Evolutionary conservation across 2,113 vertebrate species (phyloP).

Genomic region (Vidua chalybeata): DNA sequence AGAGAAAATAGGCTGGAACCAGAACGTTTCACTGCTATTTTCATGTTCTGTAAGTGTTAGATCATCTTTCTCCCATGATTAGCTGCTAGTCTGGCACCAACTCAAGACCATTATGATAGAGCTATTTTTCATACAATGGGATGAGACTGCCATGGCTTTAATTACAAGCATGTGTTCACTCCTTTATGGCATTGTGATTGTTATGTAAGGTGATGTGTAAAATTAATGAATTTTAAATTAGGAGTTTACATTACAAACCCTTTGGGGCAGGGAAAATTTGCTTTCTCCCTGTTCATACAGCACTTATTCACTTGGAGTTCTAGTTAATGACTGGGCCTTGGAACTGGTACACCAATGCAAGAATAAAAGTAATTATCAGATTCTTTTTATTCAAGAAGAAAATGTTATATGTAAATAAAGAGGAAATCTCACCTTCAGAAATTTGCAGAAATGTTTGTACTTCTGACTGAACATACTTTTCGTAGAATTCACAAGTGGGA

Average conservation of each 20-base stretch:
- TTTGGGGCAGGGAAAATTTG: not conserved
- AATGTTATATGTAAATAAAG: not conserved
- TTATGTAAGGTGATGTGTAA: conserved; percentile 65
- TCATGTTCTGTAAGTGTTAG: conserved; percentile 66
- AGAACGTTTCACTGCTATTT: conserved; percentile 48
- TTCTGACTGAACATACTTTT: not conserved
- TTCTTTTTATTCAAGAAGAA: not conserved
- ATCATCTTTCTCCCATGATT: conserved; percentile 70
- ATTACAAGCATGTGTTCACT: conserved; percentile 65
- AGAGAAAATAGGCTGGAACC: conserved; percentile 63
- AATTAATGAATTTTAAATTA: conserved; percentile 55
- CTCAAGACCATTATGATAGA: conserved; percentile 62
- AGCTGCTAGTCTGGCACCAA: conserved; percentile 64
- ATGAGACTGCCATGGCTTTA: conserved; percentile 59
- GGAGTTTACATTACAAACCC: conserved; percentile 28
- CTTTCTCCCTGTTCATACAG: not conserved
- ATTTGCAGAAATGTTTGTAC: not conserved
- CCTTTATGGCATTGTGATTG: conserved; percentile 46
- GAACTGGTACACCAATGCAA: not conserved
- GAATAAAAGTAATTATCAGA: not conserved
- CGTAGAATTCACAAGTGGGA: not conserved
- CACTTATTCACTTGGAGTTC: not conserved
- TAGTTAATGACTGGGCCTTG: not conserved
- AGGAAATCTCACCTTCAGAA: not conserved
- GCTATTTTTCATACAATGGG: conserved; percentile 69